Evolutionary conservation across 2,888 invertebrate species (phyloP).

Genomic region (Lingula anatina): DNA sequence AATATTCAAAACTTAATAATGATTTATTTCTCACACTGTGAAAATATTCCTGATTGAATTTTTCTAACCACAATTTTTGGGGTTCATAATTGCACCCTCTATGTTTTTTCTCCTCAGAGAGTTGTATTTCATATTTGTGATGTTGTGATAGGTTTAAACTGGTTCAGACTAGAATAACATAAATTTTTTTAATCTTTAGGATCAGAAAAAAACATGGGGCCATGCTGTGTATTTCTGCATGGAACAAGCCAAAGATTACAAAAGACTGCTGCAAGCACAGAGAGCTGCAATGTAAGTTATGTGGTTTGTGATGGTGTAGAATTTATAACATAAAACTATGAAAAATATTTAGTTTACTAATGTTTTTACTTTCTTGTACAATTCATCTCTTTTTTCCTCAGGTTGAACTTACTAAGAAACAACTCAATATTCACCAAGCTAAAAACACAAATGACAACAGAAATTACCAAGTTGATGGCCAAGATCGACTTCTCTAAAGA

Average conservation of each 20-base stretch:
- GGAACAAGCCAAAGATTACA: constrained; percentile 27
- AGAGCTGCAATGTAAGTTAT: constrained; percentile 39
- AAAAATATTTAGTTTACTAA: background rate
- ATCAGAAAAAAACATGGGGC: constrained; percentile 39
- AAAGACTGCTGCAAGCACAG: constrained; percentile 33
- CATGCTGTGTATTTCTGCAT: constrained; percentile 39
- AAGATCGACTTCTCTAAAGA: constrained; percentile 31
- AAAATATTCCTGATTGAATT: too few species aligned
- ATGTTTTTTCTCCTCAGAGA: background rate
- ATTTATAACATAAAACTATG: background rate
- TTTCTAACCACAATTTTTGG: too few species aligned
- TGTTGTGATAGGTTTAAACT: too few species aligned
- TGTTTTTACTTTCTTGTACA: too few species aligned
- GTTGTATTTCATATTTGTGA: background rate
- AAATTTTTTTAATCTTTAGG: too few species aligned
- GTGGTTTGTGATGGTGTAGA: background rate
- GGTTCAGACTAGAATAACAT: too few species aligned
- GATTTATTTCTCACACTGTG: too few species aligned
- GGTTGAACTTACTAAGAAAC: constrained; percentile 30
- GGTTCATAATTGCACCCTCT: background rate
- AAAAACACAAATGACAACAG: constrained; percentile 26
- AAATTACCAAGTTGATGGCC: constrained; percentile 28
- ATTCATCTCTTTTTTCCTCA: too few species aligned
- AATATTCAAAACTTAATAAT: too few species aligned
- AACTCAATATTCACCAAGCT: constrained; percentile 28